Base-by-base conservation (phyloP, 2,113 vertebrate genomes). In the Ibidorhyncha struthersii region DNA sequence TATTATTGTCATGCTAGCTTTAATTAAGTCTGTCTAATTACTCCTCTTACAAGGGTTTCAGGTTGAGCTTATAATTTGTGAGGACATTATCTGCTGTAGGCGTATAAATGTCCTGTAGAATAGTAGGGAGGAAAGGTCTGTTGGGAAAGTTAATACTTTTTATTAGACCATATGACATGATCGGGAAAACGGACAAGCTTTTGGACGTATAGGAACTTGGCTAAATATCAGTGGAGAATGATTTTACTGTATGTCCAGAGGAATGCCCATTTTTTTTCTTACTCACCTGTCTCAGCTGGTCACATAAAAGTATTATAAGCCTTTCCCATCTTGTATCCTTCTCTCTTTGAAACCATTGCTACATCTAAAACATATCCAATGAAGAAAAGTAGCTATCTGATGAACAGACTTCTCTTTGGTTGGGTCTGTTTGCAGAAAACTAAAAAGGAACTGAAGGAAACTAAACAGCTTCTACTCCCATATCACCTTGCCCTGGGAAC, bases 21-120 rank as follows among this genome's bases (percentile, higher is more conserved):
- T 96, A 97, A 97, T 96, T 97, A 97, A 95, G 72, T 53, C 65
- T 91, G 50, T 86, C 94, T 95, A 89, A 96, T 96, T 92, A 90
- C 78, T 70, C 59, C 67, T 94, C 55, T 91, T 84, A 78, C 86
- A 95, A 94, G 71, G 32, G 32, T 81, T 96, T 96, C 84, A 72
- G 89, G 71, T 14, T 83, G 55, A 96, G 59, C 43, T 18, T 34
- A 82, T 79, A 81, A 93, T 93, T 94, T 82, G 47, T 27, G 72
- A 76, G 61, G 89, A 89, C 47, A 25, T 74, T 88, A 29, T 90
- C 63, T 90, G 59, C 71, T 80, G 32, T 32, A 79, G 66, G 70
- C 72, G 36, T 6, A 38, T n/a, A 53, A 55, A 45, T 36, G n/a
- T 67, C 63, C 67, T 88, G 58, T 26, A 76, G 62, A 82, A 65